Evolutionary conservation across 2,888 invertebrate species (phyloP), one percentile per base, ranked within the genome.

Genomic region (Drosophila prostipennis): DNA sequence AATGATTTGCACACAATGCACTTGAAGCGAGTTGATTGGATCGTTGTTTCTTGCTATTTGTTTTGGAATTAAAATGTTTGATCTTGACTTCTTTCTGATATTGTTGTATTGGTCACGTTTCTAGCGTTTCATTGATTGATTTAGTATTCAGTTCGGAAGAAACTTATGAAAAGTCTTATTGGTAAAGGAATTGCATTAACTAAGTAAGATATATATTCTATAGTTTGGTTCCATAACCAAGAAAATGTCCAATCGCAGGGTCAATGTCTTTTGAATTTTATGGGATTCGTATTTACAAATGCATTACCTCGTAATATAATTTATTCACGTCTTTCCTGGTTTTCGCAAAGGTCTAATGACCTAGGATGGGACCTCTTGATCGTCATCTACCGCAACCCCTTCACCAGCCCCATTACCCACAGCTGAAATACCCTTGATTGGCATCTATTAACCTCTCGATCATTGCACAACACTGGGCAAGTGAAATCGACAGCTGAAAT

Each of bases 401-500:
- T 8, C 29, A 16, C 10, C 16, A 42, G 3, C 11, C 45, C 19
- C 10, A 40, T 32, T n/a, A 1, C 10, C n/a, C 16, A 29, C 7
- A 32, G 48, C 32, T 32, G 10, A 32, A 14, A 37, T 23, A 14
- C 46, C 29, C 11, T 37, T 39, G 43, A 37, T 45, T 45, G 29
- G 26, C 37, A 29, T 19, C 19, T 34, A 13, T 23, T 23, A 23
- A 45, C 43, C 49, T 14, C 37, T 19, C 19, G 34, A 16, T 8
- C 49, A 43, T 64, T 64, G 37, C 65, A 49, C 65, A 64, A 64
- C 63, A 11, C 51, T 10, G 43, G 51, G 32, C 65, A 52, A 67
- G 64, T 65, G 64, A 64, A 65, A 64, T 43, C 64, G 42, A 49
- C 39, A 42, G 26, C 32, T 32, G 14, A 43, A 42, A 36, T 43